Evolutionary conservation across 2,797 vertebrate species (phyloP).

Genomic region (Lepus townsendii): DNA sequence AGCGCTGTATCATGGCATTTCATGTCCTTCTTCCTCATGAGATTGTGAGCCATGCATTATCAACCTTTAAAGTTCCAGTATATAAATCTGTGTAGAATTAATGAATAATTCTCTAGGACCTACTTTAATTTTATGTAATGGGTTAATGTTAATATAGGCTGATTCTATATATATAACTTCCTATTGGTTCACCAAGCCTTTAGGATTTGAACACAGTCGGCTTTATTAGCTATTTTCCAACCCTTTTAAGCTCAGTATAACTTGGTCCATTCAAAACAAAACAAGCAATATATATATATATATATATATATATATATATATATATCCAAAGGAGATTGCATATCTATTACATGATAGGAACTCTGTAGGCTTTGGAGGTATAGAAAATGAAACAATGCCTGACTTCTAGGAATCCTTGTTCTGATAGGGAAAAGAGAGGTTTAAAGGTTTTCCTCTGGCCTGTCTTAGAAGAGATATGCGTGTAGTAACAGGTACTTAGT

Average conservation of each 20-base stretch:
- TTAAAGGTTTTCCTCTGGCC: fast-evolving
- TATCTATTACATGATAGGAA: neutral
- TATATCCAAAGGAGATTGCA: neutral
- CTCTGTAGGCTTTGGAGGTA: neutral
- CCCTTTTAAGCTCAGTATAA: neutral
- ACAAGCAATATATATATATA: neutral
- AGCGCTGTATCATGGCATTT: neutral
- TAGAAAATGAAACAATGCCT: neutral
- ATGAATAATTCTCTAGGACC: neutral
- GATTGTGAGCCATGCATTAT: neutral
- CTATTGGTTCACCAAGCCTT: neutral
- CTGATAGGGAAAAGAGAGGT: neutral
- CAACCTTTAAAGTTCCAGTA: neutral
- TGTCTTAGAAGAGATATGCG: fast-evolving
- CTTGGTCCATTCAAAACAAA: conserved; percentile 2
- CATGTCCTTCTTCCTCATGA: neutral
- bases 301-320: too few species aligned
- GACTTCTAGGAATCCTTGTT: neutral
- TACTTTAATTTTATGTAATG: neutral
- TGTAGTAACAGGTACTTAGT: too few species aligned
- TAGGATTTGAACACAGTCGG: neutral
- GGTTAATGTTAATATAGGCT: neutral
- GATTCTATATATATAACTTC: neutral
- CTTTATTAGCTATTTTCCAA: neutral
- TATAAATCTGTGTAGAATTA: neutral